Evolutionary conservation across 1,140 invertebrate genomes (phyloP), one percentile per base, ranked within the genome.

Genomic region (Aphis craccivora): DNA sequence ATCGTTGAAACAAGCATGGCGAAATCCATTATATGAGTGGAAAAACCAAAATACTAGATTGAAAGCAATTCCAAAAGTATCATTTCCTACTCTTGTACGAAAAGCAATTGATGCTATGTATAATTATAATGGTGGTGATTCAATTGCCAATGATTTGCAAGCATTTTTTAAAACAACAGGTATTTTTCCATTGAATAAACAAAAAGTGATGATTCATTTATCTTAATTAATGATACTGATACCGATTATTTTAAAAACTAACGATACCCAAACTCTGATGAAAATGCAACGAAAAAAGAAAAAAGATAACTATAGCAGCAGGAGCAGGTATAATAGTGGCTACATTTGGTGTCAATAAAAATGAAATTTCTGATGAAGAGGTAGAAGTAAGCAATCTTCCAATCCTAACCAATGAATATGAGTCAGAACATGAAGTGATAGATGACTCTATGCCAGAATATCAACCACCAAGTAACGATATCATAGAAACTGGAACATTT

Each of bases 1-100:
- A 2, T 94, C 95, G n/a, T 88, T 95, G 5, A 95, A 95, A 94
- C 89, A 90, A 76, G 92, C 91, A 23, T 95, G 95, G 95, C 94
- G 94, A 93, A 94, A 95, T 81, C 51, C 91, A 6, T 94, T 95
- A 30, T 23, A 94, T 51, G 25, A 93, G 30, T 94, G 94, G 67
- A 94, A 93, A 93, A 43, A 93, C 22, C 94, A 95, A 91, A 76
- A 91, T 37, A 76, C 35, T 1, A 94, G 93, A 60, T 53, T 87
- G 8, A 40, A 84, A 5, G 81, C 81, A 5, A 53, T 90, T 35
- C 51, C 89, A 6, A 90, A 67, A n/a, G n/a, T n/a, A 18, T 37
- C n/a, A 53, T 90, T 90, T 90, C 48, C 51, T 25, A 37, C 51
- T 30, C 37, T 91, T 67, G 23, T 60, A 35, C 22, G 25, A 91